A percentile compares a stretch with the other conserved stretches of the same genome.
These are phyloP conservation scores for Caenorhabditis panamensis DNA, from an alignment of 2,888 invertebrate genomes.

Conservation along the genomic window DNA sequence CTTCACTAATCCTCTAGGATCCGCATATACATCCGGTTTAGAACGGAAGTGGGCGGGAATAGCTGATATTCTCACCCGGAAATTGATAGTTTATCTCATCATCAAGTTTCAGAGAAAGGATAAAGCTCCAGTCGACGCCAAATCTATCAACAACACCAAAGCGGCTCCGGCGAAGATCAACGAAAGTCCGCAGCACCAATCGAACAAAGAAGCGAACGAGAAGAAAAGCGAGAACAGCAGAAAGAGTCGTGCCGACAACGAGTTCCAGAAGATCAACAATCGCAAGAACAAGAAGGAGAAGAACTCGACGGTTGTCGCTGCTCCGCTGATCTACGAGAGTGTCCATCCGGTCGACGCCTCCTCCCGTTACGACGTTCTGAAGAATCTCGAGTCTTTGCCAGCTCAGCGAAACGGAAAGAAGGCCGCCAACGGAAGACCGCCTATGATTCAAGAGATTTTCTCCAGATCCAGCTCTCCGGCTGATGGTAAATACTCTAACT, in stretches of 20 bases:
- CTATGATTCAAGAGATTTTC: constrained; percentile 49
- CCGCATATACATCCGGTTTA: background rate
- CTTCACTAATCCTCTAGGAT: background rate
- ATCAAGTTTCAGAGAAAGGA: constrained; percentile 46
- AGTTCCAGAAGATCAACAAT: constrained; percentile 56
- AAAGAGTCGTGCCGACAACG: constrained; percentile 39
- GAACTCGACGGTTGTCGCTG: background rate
- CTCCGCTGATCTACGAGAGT: constrained; percentile 32
- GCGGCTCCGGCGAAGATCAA: constrained; percentile 7
- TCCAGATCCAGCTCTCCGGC: constrained; percentile 53
- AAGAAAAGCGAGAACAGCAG: constrained; percentile 19
- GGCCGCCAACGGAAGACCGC: constrained; percentile 32
- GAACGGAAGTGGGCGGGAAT: background rate
- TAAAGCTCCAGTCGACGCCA: background rate
- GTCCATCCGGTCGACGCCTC: constrained; percentile 59
- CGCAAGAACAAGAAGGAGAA: constrained; percentile 44
- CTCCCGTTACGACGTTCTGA: constrained; percentile 64
- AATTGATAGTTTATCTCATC: no score
- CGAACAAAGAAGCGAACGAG: constrained; percentile 9
- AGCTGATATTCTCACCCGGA: no score
- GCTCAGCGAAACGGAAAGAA: constrained; percentile 37
- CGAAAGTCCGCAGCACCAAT: background rate
- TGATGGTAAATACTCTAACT: no score
- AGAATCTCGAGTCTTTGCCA: constrained; percentile 47
- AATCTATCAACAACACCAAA: constrained; percentile 3